These are phyloP conservation scores for Gadopsis bispinosus DNA, from an alignment of 2,797 vertebrate species.

Conservation along the genomic window DNA sequence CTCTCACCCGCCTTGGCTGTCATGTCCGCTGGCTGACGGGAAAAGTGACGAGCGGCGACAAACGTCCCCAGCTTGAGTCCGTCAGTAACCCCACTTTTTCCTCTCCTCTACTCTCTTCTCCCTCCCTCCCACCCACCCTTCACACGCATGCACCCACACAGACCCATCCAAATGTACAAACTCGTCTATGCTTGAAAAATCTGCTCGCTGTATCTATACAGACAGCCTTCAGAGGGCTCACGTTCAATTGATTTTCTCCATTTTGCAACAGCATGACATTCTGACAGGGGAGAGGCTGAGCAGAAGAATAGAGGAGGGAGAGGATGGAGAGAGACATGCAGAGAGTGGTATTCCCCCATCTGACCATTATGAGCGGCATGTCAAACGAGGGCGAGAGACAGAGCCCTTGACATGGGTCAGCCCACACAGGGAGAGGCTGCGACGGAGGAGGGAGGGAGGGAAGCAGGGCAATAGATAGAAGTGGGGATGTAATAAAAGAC, in stretches of 20 bases:
- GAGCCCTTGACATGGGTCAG: conserved; percentile 81
- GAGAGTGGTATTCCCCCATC: conserved; percentile 81
- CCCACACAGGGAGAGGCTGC: conserved; percentile 74
- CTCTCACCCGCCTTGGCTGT: conserved; percentile 88
- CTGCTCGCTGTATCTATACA: conserved; percentile 56
- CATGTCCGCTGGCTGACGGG: conserved; percentile 87
- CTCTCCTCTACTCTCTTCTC: neutral
- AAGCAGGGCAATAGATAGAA: conserved; percentile 31
- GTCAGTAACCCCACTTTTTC: conserved; percentile 61
- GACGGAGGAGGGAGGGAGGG: neutral
- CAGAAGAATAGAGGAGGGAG: conserved; percentile 53
- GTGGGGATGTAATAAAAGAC: conserved; percentile 38
- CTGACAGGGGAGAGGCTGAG: conserved; percentile 67
- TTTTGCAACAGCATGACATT: conserved; percentile 73
- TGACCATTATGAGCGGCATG: conserved; percentile 89
- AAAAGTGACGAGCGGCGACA: conserved; percentile 82
- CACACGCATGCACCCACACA: conserved; percentile 13
- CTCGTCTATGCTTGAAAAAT: conserved; percentile 62
- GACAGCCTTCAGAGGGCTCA: conserved; percentile 70
- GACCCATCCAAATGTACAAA: conserved; percentile 43
- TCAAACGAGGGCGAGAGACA: conserved; percentile 84
- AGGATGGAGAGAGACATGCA: conserved; percentile 80
- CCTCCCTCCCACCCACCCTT: neutral
- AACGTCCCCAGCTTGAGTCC: conserved; percentile 83
- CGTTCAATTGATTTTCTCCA: conserved; percentile 78